Evolutionary conservation across 2,113 vertebrate species (phyloP), one percentile per base, ranked within the genome.

Genomic region (Elaphurus davidianus): DNA sequence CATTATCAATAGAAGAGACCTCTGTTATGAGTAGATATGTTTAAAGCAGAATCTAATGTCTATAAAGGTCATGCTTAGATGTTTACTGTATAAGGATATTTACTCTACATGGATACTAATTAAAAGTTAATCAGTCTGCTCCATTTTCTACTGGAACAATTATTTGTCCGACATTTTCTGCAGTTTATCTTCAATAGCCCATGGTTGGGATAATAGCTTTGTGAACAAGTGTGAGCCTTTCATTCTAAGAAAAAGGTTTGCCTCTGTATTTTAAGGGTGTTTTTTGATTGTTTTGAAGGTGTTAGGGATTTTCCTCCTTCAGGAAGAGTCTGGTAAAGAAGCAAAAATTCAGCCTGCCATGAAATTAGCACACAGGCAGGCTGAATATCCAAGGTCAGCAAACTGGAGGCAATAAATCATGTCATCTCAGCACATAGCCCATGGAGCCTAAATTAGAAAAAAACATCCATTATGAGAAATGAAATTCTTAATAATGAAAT

Each of bases 401-500:
- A 95, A 64, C 76, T 25, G 57, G 59, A 95, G 95, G 47, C 81
- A 95, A 94, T 96, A 94, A 89, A 91, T 95, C 90, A 96, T 91
- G 87, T 84, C n/a, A 88, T 85, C 91, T 82, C 47, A 67, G 81
- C 13, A 10, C 60, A 30, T 81, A 92, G 47, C 74, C 74, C 82
- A 25, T 67, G 50, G 55, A 94, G 36, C 57, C 52, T 16, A 74
- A 89, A 84, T 94, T 74, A 79, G 43, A 71, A 54, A 96, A 93
- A 95, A 59, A 97, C 90, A 59, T 59, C 57, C 84, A 97, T 96
- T 71, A 90, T 95, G 60, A 94, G 87, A 96, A 90, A 97, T 76
- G 71, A 95, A 96, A 97, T 92, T 94, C 57, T 92, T 94, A 82
- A 93, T 91, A 96, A 94, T 88, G 81, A 95, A 94, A 94, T 97